Conservation (phyloP, 2,797 vertebrate genomes). For the Cynopterus sphinx region DNA sequence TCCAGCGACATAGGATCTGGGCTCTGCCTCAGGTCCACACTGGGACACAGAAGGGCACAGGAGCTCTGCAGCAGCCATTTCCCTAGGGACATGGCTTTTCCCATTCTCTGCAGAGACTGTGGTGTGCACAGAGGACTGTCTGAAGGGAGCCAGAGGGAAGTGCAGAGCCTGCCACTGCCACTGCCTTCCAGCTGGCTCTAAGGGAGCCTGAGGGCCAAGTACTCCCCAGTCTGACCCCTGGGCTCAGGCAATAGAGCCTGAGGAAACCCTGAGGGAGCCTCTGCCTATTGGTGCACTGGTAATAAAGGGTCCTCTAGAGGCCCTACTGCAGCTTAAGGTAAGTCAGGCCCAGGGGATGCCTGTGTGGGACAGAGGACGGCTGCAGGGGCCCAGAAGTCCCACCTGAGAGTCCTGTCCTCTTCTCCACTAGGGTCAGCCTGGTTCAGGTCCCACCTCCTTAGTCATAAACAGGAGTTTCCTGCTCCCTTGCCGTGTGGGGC, state of each 20-base stretch:
- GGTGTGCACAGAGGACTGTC: neutral
- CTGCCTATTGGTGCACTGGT: neutral
- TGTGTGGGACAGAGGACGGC: neutral
- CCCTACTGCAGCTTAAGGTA: neutral
- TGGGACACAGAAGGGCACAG: neutral
- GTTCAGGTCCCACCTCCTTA: neutral
- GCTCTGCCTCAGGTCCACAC: neutral
- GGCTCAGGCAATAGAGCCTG: neutral
- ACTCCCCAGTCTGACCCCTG: neutral
- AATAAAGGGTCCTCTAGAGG: neutral
- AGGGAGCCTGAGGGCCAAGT: neutral
- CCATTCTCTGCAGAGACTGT: neutral
- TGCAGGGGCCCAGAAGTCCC: neutral
- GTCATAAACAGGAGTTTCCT: neutral
- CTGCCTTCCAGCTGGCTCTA: neutral
- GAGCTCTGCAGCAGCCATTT: neutral
- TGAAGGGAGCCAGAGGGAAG: neutral
- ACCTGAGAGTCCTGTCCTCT: neutral
- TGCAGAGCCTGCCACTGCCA: neutral
- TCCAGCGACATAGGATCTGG: neutral
- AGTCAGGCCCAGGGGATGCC: neutral
- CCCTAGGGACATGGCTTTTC: neutral
- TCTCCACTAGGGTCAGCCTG: neutral
- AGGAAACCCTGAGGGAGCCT: neutral
- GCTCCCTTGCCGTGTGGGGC: neutral